Evolutionary conservation across 2,888 invertebrate genomes (phyloP).

Genomic region (Pseudococcus longispinus): DNA sequence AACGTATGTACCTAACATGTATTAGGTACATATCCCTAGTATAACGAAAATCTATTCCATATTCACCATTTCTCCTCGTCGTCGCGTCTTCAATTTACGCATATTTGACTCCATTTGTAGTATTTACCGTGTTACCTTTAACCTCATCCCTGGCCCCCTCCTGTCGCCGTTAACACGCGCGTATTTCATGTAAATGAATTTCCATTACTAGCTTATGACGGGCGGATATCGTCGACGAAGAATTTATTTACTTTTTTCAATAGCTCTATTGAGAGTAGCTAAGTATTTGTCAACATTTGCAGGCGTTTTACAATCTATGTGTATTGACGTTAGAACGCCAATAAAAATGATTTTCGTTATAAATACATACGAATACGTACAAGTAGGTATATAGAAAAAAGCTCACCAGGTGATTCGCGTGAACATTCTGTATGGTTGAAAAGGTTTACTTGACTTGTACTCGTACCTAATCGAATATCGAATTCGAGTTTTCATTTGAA

Average conservation of each 20-base stretch:
- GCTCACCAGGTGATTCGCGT: not conserved
- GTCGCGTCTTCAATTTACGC: not conserved
- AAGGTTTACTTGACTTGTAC: no score
- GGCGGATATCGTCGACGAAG: not conserved
- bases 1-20: not conserved
- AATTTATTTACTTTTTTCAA: constrained; percentile 1
- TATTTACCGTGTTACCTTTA: not conserved
- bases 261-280: not conserved
- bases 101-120: not conserved
- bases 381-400: not conserved
- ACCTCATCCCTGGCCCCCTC: not conserved
- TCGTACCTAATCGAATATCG: not conserved
- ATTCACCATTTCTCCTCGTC: not conserved
- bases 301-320: not conserved
- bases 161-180: not conserved
- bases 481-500: not conserved
- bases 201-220: not conserved
- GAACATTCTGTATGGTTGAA: no score
- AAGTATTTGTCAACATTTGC: constrained; percentile 14
- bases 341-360: not conserved
- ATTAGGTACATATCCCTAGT: not conserved
- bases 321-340: not conserved
- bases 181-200: constrained; percentile 5
- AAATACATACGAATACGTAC: not conserved
- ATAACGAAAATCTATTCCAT: not conserved